Evolutionary conservation across 2,888 invertebrate genomes (phyloP).

Genomic region (Parochlus steinenii): DNA sequence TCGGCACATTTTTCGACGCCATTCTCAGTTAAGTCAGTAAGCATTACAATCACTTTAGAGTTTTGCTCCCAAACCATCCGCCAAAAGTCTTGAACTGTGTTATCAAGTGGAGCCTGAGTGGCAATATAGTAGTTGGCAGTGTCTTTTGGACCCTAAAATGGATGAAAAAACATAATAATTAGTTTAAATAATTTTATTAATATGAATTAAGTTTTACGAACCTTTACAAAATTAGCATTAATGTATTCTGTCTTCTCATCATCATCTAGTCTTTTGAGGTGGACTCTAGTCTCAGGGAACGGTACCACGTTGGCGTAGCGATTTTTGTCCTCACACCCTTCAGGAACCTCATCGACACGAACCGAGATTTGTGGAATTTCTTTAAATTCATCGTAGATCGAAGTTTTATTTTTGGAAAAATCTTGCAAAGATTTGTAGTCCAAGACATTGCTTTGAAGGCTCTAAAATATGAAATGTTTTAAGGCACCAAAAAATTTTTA

Average conservation of each 20-base stretch:
- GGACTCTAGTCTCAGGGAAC: slow-evolving; percentile 76
- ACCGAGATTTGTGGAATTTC: slow-evolving; percentile 66
- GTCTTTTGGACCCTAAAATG: slow-evolving; percentile 66
- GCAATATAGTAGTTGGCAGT: slow-evolving; percentile 76
- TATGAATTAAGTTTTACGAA: slow-evolving; percentile 32
- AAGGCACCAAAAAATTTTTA: too few species aligned
- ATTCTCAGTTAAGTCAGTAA: slow-evolving; percentile 78
- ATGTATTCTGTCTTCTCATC: slow-evolving; percentile 77
- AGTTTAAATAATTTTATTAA: slow-evolving; percentile 5
- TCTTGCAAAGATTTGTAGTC: slow-evolving; percentile 24
- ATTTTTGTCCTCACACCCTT: slow-evolving; percentile 80
- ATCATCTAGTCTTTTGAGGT: slow-evolving; percentile 49
- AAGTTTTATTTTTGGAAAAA: slow-evolving; percentile 50
- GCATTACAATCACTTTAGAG: slow-evolving; percentile 71
- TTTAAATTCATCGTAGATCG: slow-evolving; percentile 64
- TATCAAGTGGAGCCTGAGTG: slow-evolving; percentile 75
- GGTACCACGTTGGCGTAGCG: slow-evolving; percentile 91
- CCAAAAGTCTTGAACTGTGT: slow-evolving; percentile 83
- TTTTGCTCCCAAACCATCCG: slow-evolving; percentile 95
- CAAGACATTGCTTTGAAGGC: slow-evolving; percentile 9
- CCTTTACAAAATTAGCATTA: slow-evolving; percentile 83
- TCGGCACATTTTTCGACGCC: slow-evolving; percentile 81
- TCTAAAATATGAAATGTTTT: slow-evolving; percentile 1
- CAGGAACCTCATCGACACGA: slow-evolving; percentile 64
- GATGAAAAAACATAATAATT: slow-evolving; percentile 1